phyloP scores from a whole-genome alignment of 2,888 invertebrate genomes.

The Alentia gelatinosa region DNA sequence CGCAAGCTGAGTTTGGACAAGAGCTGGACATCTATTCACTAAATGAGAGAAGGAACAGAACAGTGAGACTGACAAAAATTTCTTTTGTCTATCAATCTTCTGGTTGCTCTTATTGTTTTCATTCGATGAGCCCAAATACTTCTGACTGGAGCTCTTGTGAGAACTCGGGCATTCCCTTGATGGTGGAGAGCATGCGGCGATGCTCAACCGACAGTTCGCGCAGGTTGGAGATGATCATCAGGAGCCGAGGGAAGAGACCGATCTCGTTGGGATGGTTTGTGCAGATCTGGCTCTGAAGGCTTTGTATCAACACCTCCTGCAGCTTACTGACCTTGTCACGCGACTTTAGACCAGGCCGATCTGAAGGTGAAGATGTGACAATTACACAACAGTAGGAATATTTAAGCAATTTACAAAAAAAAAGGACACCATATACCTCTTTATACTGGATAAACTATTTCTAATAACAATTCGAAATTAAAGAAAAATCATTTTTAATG shows the following conservation, averaged over 20 bases:
- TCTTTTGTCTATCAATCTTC: neutral
- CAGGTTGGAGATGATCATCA: conserved; percentile 79
- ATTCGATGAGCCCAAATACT: conserved; percentile 56
- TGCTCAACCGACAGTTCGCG: conserved; percentile 80
- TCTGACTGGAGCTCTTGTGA: conserved; percentile 52
- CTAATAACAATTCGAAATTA: no score
- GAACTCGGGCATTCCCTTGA: conserved; percentile 54
- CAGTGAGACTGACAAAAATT: no score
- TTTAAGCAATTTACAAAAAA: no score
- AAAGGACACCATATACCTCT: no score
- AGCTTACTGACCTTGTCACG: conserved; percentile 77
- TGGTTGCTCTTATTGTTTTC: neutral
- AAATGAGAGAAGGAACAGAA: no score
- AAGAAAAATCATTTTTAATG: no score
- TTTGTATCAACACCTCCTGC: conserved; percentile 77
- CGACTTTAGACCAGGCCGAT: conserved; percentile 77
- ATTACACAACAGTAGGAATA: neutral
- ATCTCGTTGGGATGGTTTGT: conserved; percentile 70
- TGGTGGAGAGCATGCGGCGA: conserved; percentile 74
- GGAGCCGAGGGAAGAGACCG: conserved; percentile 77
- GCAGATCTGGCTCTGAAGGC: conserved; percentile 76
- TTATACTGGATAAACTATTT: no score
- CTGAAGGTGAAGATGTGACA: conserved; percentile 64
- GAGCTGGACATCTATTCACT: no score
- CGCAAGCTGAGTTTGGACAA: no score